Evolutionary conservation across 2,888 invertebrate genomes (phyloP).

Genomic region (Acrobasis suavella): DNA sequence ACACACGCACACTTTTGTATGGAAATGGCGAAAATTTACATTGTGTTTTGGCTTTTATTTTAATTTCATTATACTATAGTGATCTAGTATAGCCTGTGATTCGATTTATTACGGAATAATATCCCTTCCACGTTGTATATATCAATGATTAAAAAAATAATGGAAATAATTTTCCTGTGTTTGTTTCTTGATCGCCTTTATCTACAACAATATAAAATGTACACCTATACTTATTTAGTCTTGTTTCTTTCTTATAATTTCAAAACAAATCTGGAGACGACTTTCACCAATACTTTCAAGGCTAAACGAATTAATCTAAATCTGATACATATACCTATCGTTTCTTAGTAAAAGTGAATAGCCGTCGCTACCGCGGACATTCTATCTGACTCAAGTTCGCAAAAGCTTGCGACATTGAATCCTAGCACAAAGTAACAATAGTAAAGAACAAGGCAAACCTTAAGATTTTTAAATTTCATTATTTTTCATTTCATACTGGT

Average conservation of each 20-base stretch:
- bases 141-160: no score
- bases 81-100: no score
- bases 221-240: neutral
- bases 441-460: neutral
- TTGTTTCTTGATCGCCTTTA: no score
- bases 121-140: no score
- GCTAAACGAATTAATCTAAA: constrained; percentile 5
- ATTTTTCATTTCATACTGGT: no score
- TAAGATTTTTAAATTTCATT: no score
- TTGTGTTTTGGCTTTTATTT: no score
- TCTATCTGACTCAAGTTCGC: constrained; percentile 12
- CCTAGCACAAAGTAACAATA: neutral
- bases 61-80: no score
- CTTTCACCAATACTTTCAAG: neutral
- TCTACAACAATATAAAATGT: neutral
- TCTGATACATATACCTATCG: neutral
- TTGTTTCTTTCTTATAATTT: neutral
- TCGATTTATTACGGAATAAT: no score
- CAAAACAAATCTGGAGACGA: neutral
- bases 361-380: neutral
- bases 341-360: constrained; percentile 8
- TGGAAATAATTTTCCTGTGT: no score
- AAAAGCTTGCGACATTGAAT: neutral
- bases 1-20: no score
- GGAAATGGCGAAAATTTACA: no score